Evolutionary conservation across 1,140 invertebrate genomes (phyloP).

Genomic region (Diprion similis): DNA sequence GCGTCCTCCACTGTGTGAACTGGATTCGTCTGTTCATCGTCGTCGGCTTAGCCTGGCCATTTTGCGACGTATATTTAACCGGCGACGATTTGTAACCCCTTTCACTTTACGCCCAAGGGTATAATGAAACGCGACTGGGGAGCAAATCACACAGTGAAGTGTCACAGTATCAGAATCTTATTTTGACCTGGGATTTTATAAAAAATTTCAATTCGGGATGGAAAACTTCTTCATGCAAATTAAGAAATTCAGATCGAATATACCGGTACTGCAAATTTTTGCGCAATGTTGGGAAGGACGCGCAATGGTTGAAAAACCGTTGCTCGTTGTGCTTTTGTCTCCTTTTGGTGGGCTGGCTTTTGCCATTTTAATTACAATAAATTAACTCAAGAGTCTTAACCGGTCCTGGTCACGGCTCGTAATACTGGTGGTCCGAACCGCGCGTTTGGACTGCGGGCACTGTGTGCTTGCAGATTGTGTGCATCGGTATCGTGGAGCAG

Average conservation of each 20-base stretch:
- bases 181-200: not conserved
- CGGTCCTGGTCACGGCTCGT: slow-evolving; percentile 2
- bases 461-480: too few species aligned
- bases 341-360: not conserved
- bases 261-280: not conserved
- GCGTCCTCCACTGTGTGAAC: not conserved
- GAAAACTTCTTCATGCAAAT: too few species aligned
- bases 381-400: not conserved
- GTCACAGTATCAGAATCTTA: not conserved
- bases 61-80: not conserved
- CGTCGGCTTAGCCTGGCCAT: not conserved
- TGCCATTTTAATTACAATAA: slow-evolving; percentile 6
- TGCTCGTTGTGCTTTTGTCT: not conserved
- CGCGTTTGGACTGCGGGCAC: too few species aligned
- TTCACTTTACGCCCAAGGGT: too few species aligned
- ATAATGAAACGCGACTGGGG: too few species aligned
- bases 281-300: not conserved
- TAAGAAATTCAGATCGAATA: too few species aligned
- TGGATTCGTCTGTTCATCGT: not conserved
- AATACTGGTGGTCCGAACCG: not conserved
- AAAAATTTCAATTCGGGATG: too few species aligned
- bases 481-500: too few species aligned
- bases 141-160: not conserved
- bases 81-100: not conserved
- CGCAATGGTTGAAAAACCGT: too few species aligned